Conservation (phyloP, 2,888 invertebrate species). For the Neoaliturus tenellus region DNA sequence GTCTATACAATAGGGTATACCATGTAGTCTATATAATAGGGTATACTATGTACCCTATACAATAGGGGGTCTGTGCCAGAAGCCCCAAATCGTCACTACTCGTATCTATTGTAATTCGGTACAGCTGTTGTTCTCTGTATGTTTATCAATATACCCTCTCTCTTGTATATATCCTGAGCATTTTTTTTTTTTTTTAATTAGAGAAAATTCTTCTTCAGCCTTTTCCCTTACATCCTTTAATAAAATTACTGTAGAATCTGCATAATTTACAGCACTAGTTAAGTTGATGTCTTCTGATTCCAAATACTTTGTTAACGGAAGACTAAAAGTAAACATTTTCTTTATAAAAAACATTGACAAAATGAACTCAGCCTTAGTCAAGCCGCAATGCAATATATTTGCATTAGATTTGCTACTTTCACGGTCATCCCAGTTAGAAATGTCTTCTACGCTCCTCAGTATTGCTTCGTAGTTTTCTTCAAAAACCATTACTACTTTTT, state of each 20-base stretch:
- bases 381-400: slow-evolving; percentile 11
- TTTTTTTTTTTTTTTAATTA: neutral
- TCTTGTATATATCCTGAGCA: neutral
- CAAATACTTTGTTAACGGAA: slow-evolving; percentile 35
- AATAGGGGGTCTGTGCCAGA: no score
- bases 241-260: neutral
- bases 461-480: slow-evolving; percentile 17
- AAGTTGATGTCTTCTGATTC: slow-evolving; percentile 39
- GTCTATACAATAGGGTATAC: no score
- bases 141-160: neutral
- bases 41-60: no score
- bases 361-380: slow-evolving; percentile 37
- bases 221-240: slow-evolving; percentile 33
- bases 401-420: slow-evolving; percentile 16
- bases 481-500: neutral
- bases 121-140: neutral
- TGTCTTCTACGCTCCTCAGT: slow-evolving; percentile 17
- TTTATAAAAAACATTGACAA: slow-evolving; percentile 17
- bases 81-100: no score
- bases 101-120: no score
- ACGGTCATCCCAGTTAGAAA: slow-evolving; percentile 19
- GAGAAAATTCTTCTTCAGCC: slow-evolving; percentile 45
- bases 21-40: no score
- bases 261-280: slow-evolving; percentile 42
- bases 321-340: slow-evolving; percentile 29